Base-by-base conservation (phyloP, 2,888 invertebrate genomes). In the Sepioteuthis lessoniana region DNA sequence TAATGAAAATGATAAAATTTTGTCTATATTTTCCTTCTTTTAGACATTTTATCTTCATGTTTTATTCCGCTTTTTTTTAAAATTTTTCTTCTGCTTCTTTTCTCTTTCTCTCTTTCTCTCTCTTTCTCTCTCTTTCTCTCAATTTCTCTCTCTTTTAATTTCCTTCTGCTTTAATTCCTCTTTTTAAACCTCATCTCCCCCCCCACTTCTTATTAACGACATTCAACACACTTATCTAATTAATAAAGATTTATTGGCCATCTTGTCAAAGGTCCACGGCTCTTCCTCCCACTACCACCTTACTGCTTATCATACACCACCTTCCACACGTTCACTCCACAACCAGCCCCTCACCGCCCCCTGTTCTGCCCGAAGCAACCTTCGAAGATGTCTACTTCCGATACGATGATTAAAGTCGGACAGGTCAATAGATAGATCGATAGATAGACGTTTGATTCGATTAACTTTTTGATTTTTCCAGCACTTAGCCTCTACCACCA, bases 371-470 rank as follows among this genome's bases (percentile, higher is more conserved):
- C n/a, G 31, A 76, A 76, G 76, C 76, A 76, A 76, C 76, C n/a
- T 76, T n/a, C 31, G 76, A 76, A 76, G 76, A 76, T 76, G 76
- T 76, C 76, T 76, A 76, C 76, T 76, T 76, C 76, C 76, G 76
- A 76, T 76, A 76, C 7, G n/a, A 8, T 76, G 76, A 76, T 76
- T 76, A 76, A 76, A 76, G 76, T 76, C n/a, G 76, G 76, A 76
- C n/a, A 76, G 76, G n/a, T 35, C n/a, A 35, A 76, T 76, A 76
- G 76, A 76, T 76, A 76, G 76, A 76, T 76, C n/a, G 76, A 76
- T 76, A 76, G 76, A 76, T 76, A n/a, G n/a, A n/a, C n/a, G n/a
- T n/a, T n/a, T n/a, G n/a, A n/a, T n/a, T n/a, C n/a, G n/a, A n/a
- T n/a, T n/a, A n/a, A n/a, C n/a, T n/a, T n/a, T n/a, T n/a, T n/a